A percentile compares a stretch with the other conserved stretches of the same genome.
Conservation (phyloP, 2,888 invertebrate genomes). For the Copidosoma aretas region DNA sequence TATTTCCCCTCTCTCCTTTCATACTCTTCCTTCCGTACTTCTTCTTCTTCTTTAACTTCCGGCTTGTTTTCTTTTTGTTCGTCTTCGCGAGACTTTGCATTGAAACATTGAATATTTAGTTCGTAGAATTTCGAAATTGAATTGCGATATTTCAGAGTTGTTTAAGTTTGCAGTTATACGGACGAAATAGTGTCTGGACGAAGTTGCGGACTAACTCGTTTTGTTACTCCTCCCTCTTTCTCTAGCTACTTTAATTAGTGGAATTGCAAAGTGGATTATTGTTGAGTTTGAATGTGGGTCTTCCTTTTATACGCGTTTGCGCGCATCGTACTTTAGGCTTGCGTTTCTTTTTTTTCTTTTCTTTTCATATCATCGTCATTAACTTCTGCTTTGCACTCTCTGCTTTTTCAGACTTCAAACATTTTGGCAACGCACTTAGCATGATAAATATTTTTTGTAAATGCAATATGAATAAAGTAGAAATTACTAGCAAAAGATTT, state of each 20-base stretch:
- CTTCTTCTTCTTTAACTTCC: slow-evolving; percentile 16
- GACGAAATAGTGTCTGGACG: background rate
- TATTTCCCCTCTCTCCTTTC: background rate
- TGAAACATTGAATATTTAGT: slow-evolving; percentile 41
- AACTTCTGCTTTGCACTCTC: background rate
- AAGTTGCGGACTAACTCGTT: slow-evolving; percentile 39
- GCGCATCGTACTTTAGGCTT: background rate
- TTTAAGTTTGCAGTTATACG: slow-evolving; percentile 40
- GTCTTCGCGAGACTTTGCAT: slow-evolving; percentile 29
- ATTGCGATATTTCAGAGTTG: slow-evolving; percentile 40
- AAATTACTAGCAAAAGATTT: too few relatives aligned
- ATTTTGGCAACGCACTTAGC: too few relatives aligned
- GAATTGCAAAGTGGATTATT: slow-evolving; percentile 39
- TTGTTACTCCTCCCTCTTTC: slow-evolving; percentile 37
- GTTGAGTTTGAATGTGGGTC: slow-evolving; percentile 31
- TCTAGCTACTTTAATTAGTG: slow-evolving; percentile 37
- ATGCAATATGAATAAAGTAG: too few relatives aligned
- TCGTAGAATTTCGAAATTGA: slow-evolving; percentile 41
- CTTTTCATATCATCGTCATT: background rate
- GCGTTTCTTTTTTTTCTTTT: background rate
- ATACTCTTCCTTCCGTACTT: background rate
- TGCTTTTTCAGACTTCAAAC: background rate
- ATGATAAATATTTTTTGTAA: too few relatives aligned
- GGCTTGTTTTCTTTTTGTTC: slow-evolving; percentile 9
- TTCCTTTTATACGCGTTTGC: slow-evolving; percentile 7